Evolutionary conservation across 2,888 invertebrate genomes (phyloP).

Genomic region (Catocala fraxini): DNA sequence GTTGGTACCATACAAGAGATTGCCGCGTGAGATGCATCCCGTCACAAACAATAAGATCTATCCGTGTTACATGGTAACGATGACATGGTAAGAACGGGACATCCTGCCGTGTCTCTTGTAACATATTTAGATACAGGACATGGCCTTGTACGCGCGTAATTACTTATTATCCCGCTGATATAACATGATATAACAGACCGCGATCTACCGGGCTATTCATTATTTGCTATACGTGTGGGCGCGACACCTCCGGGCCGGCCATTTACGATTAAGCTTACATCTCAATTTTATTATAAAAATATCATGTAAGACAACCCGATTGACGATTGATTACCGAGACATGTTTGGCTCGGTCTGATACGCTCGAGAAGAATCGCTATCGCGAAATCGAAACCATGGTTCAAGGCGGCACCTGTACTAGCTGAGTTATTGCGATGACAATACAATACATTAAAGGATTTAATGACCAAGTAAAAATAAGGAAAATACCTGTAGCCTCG

Average conservation of each 20-base stretch:
- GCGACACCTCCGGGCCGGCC: conserved; percentile 33
- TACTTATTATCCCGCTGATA: conserved; percentile 37
- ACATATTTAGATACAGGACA: conserved; percentile 40
- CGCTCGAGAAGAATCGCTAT: conserved; percentile 76
- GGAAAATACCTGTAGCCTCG: conserved; percentile 39
- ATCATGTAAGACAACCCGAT: conserved; percentile 73
- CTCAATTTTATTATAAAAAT: conserved; percentile 73
- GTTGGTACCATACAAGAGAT: conserved; percentile 47
- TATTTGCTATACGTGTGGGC: conserved; percentile 43
- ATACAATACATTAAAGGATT: conserved; percentile 57
- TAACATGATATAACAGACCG: conserved; percentile 17
- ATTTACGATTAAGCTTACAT: conserved; percentile 59
- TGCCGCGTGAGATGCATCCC: conserved; percentile 54
- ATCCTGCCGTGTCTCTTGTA: conserved; percentile 40
- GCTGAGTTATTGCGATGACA: conserved; percentile 68
- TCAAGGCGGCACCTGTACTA: conserved; percentile 72
- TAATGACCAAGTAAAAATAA: conserved; percentile 46
- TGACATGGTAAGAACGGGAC: conserved; percentile 52
- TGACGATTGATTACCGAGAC: conserved; percentile 77
- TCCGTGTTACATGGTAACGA: conserved; percentile 35
- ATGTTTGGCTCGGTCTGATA: conserved; percentile 79
- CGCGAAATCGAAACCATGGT: conserved; percentile 78
- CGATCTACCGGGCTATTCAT: conserved; percentile 46
- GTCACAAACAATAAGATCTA: conserved; percentile 43
- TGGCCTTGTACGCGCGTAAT: conserved; percentile 19